Conservation (phyloP, 1,140 invertebrate genomes). For the Drosophila pseudoobscura region DNA sequence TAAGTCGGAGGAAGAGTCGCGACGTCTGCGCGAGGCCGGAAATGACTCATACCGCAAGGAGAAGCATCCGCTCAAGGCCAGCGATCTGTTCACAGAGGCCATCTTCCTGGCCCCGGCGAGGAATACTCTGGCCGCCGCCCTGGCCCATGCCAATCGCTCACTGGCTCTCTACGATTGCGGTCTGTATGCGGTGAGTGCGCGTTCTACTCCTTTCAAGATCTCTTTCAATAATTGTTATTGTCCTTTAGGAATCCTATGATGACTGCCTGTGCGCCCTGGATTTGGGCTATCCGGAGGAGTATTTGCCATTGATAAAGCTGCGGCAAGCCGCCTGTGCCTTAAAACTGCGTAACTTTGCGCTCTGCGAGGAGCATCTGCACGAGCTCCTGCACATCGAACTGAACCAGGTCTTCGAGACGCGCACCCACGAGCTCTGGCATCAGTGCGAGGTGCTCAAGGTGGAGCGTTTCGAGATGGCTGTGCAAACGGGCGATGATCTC, state of each 20-base stretch:
- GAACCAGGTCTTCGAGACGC: conserved; percentile 66
- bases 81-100: conserved; percentile 68
- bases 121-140: conserved; percentile 59
- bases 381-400: conserved; percentile 71
- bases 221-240: background rate
- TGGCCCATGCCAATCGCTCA: conserved; percentile 68
- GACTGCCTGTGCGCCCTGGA: conserved; percentile 68
- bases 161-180: conserved; percentile 64
- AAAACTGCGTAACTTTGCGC: conserved; percentile 69
- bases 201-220: background rate
- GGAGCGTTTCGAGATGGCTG: conserved; percentile 67
- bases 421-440: conserved; percentile 69
- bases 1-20: conserved; percentile 70
- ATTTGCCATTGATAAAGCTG: conserved; percentile 67
- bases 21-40: conserved; percentile 66
- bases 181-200: conserved; percentile 58
- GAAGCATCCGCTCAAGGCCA: conserved; percentile 65
- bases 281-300: conserved; percentile 68
- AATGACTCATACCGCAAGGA: conserved; percentile 72
- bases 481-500: conserved; percentile 63
- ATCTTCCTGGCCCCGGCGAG: conserved; percentile 61
- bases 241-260: conserved; percentile 61
- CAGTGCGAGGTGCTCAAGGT: conserved; percentile 66
- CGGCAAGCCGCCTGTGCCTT: conserved; percentile 76
- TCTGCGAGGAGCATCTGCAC: conserved; percentile 68